Evolutionary conservation across 2,797 vertebrate species (phyloP).

Genomic region (Tachyglossus aculeatus): DNA sequence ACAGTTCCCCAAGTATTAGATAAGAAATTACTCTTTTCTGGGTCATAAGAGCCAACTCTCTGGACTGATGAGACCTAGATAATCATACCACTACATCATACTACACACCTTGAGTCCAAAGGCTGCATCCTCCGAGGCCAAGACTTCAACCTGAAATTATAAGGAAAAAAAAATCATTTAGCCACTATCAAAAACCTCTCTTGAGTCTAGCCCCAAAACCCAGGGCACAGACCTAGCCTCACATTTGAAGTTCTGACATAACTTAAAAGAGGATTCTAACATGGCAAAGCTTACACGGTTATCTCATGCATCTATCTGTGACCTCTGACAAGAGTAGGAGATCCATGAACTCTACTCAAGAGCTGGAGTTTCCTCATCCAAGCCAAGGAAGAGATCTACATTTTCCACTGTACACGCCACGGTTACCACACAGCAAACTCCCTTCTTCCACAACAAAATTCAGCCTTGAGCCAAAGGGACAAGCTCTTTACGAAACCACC

Average conservation of each 20-base stretch:
- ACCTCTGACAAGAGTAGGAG: neutral
- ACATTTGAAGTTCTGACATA: neutral
- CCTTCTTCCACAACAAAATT: neutral
- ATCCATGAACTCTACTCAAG: neutral
- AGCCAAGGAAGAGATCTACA: neutral
- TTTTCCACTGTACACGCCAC: neutral
- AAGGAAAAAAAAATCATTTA: constrained; percentile 70
- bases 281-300: neutral
- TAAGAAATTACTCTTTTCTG: neutral
- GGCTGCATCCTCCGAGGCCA: constrained; percentile 70
- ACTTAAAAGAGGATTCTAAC: neutral
- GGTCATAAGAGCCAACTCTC: constrained; percentile 10
- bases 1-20: constrained; percentile 11
- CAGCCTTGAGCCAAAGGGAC: neutral
- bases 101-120: constrained; percentile 77
- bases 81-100: constrained; percentile 51
- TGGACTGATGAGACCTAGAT: constrained; percentile 14
- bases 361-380: neutral
- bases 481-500: neutral
- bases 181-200: constrained; percentile 32
- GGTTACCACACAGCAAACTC: neutral
- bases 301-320: neutral
- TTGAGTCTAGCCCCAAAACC: constrained; percentile 23
- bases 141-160: constrained; percentile 73
- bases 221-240: constrained; percentile 15